Percentiles rank a stretch among this genome's conserved stretches.
Conservation (phyloP, 2,797 vertebrate genomes). For the Gymnothorax javanicus region DNA sequence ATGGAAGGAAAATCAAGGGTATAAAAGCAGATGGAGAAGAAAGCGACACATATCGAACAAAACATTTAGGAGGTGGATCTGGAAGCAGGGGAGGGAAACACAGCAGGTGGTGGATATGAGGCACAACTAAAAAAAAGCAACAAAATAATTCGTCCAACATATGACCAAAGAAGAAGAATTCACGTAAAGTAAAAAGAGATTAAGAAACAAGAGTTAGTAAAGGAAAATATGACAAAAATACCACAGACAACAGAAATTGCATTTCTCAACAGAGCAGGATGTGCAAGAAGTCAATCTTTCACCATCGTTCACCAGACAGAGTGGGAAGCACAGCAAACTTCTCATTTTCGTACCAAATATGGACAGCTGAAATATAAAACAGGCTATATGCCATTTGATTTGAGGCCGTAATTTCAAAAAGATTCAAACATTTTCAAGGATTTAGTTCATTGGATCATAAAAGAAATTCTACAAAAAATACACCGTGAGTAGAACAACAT, state of each 20-base stretch:
- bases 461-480: background rate
- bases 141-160: too few relatives aligned
- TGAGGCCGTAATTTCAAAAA: background rate
- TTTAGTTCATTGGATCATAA: background rate
- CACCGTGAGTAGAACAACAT: background rate
- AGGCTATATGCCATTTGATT: background rate
- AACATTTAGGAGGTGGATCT: too few relatives aligned
- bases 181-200: background rate
- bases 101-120: background rate
- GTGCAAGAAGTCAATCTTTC: background rate
- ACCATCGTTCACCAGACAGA: background rate
- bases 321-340: background rate
- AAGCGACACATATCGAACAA: too few relatives aligned
- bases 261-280: background rate
- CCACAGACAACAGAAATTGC: background rate
- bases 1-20: background rate
- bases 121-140: too few relatives aligned
- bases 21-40: background rate
- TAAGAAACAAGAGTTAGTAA: background rate
- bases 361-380: background rate
- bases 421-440: background rate
- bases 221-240: background rate
- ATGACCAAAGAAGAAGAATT: background rate
- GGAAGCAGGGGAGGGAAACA: background rate
- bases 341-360: background rate